Base-by-base conservation (phyloP, 2,113 vertebrate species). In the Scartelaos histophorus region DNA sequence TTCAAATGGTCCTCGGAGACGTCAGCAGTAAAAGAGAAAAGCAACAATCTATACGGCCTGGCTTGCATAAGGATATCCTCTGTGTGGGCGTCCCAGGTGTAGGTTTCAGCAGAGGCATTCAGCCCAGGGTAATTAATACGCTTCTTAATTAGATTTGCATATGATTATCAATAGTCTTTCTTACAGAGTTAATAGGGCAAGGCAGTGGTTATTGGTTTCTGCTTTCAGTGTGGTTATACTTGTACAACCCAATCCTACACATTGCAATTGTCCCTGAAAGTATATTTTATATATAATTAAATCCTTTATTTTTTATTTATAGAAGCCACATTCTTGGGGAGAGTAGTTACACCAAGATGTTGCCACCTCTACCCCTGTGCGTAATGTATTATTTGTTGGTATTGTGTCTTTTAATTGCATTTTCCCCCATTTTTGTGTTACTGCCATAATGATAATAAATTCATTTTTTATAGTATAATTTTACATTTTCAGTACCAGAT, bases 1-100 rank as follows among this genome's bases (percentile, higher is more conserved):
- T 98, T 97, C 94, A 97, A 97, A 96, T 93, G 92, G 94, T 95
- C 98, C 96, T 96, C 69, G 19, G 98, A 97, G 97, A 96, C 93
- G 76, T 86, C 93, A 91, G 92, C 94, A 93, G 95, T 94, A 94
- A 91, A 89, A 95, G 93, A 89, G 92, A 90, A 83, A 85, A 82
- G 74, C 93, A 93, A 92, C 94, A 94, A 96, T 97, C 96, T 94
- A 96, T 97, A 96, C 95, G 95, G 93, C 88, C 56, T 89, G 93
- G 94, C 94, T 95, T 93, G 93, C 90, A 89, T 93, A 95, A 94
- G 94, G 95, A 95, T 95, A 96, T 95, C 94, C 94, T 93, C 93
- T 94, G 93, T 92, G 92, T 92, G 91, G 89, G 85, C 85, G 87
- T 93, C 90, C 71, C 75, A 73, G 90, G 92, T 93, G 94, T 95